A percentile compares a stretch with the other conserved stretches of the same genome.
These are phyloP conservation scores for Hippocampus comes DNA, from an alignment of 2,113 vertebrate genomes.

Conservation along the genomic window DNA sequence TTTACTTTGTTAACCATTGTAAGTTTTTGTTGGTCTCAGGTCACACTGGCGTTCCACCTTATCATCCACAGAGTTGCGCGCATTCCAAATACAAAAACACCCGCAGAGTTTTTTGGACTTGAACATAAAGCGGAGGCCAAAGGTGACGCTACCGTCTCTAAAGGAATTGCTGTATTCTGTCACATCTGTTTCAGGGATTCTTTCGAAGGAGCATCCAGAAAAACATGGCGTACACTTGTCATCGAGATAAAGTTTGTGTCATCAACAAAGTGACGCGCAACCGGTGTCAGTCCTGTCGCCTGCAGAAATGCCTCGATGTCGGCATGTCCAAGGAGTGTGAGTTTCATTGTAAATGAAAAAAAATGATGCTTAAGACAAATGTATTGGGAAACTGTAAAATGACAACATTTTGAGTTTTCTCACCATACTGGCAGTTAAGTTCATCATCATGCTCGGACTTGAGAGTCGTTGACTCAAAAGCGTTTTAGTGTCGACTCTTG, in stretches of 20 bases:
- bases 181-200: conserved; percentile 77
- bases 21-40: conserved; percentile 1
- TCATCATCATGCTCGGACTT: too few relatives aligned
- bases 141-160: background rate
- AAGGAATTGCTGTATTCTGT: background rate
- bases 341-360: conserved; percentile 45
- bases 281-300: conserved; percentile 92
- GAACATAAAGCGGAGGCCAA: background rate
- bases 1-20: conserved; percentile 22
- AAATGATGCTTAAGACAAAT: background rate
- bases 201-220: conserved; percentile 95
- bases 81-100: background rate
- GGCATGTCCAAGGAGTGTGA: conserved; percentile 97
- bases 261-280: conserved; percentile 97
- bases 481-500: conserved; percentile 12
- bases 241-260: conserved; percentile 90
- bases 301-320: conserved; percentile 94
- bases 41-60: background rate
- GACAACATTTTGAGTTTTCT: background rate
- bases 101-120: background rate
- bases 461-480: background rate
- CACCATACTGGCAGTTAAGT: background rate
- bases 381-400: background rate
- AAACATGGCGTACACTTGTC: conserved; percentile 95
- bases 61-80: background rate